These are phyloP conservation scores for Streptopelia turtur DNA, from an alignment of 2,797 vertebrate species.

Conservation along the genomic window DNA sequence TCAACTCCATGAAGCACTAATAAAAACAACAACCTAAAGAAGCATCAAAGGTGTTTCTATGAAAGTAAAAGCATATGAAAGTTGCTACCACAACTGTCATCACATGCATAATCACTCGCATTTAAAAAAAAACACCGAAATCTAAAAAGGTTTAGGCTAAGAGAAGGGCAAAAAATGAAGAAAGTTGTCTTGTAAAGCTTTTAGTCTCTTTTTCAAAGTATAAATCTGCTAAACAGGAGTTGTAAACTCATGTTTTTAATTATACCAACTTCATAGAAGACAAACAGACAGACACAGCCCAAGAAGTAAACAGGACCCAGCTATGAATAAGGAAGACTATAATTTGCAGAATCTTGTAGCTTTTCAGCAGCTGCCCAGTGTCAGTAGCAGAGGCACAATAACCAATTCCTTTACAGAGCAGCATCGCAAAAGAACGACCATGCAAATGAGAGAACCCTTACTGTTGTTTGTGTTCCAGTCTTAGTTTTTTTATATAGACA, in stretches of 20 bases:
- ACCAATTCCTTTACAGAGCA: background rate
- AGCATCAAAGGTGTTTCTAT: background rate
- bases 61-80: background rate
- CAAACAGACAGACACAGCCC: background rate
- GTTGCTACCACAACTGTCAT: background rate
- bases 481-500: background rate
- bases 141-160: background rate
- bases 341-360: background rate
- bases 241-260: background rate
- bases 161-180: background rate
- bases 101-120: background rate
- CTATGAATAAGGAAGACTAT: background rate
- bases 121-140: background rate
- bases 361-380: background rate
- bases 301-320: background rate
- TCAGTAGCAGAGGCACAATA: background rate
- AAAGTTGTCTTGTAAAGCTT: background rate
- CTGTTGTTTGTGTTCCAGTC: background rate
- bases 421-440: background rate
- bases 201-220: background rate
- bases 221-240: background rate
- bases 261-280: background rate
- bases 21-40: background rate
- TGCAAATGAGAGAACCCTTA: background rate
- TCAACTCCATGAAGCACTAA: background rate